Conservation (phyloP, 92 coral and sea anemone genomes). For the Phymanthus crucifer region DNA sequence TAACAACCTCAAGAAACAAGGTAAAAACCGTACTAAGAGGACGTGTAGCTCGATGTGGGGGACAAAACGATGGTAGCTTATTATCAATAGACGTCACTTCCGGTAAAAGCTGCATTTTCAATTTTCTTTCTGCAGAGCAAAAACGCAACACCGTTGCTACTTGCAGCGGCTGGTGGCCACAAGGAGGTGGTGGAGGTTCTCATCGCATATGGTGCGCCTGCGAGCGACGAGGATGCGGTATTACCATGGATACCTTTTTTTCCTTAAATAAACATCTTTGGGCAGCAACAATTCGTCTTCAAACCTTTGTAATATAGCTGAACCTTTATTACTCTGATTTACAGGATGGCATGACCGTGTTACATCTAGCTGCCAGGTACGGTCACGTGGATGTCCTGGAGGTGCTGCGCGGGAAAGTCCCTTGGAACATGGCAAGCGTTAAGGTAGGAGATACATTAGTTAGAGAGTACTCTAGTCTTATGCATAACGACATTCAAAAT, state of each 20-base stretch:
- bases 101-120: not conserved
- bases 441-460: conserved; percentile 50
- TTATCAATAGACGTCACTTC: not conserved
- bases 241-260: not conserved
- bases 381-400: conserved; percentile 93
- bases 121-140: conserved; percentile 59
- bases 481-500: no score
- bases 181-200: conserved; percentile 93
- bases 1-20: conserved; percentile 76
- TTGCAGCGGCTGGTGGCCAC: conserved; percentile 99
- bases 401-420: conserved; percentile 87
- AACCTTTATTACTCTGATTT: not conserved
- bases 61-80: no score
- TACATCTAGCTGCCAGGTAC: conserved; percentile 89
- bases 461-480: no score
- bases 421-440: conserved; percentile 97
- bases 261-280: no score
- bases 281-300: not conserved
- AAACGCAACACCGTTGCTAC: conserved; percentile 91
- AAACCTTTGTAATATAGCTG: not conserved
- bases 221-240: conserved; percentile 95
- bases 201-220: conserved; percentile 83
- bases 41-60: not conserved
- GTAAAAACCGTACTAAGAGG: conserved; percentile 26
- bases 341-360: not conserved